A percentile compares a stretch with the other conserved stretches of the same genome.
Conservation (phyloP, 2,888 invertebrate species). For the Automeris io region DNA sequence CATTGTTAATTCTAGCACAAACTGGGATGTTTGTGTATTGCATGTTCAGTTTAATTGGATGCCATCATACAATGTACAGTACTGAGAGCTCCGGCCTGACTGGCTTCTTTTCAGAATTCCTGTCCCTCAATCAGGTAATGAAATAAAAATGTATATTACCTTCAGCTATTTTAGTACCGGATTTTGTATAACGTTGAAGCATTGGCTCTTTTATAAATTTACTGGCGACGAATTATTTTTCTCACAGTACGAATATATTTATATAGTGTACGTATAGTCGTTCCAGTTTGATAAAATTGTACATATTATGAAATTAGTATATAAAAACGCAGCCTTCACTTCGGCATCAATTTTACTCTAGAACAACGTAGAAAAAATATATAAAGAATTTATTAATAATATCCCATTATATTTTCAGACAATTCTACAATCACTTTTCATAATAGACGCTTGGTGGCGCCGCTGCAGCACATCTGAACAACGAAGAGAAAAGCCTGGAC, state of each 20-base stretch:
- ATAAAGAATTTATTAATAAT: too few species aligned
- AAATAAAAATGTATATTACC: background rate
- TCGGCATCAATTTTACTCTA: too few species aligned
- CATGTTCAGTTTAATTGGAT: slow-evolving; percentile 90
- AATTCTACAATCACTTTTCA: slow-evolving; percentile 86
- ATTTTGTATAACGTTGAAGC: too few species aligned
- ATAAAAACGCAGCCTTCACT: too few species aligned
- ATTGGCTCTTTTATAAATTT: too few species aligned
- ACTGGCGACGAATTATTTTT: too few species aligned
- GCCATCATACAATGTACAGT: slow-evolving; percentile 78
- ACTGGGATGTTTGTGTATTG: slow-evolving; percentile 92
- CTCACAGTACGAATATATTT: too few species aligned
- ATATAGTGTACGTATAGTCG: too few species aligned
- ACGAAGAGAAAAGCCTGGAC: slow-evolving; percentile 85
- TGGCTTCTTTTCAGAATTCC: slow-evolving; percentile 83
- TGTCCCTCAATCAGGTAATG: slow-evolving; percentile 82
- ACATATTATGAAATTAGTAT: too few species aligned
- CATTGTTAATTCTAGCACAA: slow-evolving; percentile 90
- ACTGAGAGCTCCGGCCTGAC: slow-evolving; percentile 76
- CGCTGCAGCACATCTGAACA: slow-evolving; percentile 84
- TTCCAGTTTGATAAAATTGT: too few species aligned
- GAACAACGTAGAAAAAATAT: background rate
- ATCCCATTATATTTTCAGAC: too few species aligned
- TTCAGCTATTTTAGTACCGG: too few species aligned
- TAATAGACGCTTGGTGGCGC: slow-evolving; percentile 85